Conservation (phyloP, 2,797 vertebrate species). For the Fratercula arctica region DNA sequence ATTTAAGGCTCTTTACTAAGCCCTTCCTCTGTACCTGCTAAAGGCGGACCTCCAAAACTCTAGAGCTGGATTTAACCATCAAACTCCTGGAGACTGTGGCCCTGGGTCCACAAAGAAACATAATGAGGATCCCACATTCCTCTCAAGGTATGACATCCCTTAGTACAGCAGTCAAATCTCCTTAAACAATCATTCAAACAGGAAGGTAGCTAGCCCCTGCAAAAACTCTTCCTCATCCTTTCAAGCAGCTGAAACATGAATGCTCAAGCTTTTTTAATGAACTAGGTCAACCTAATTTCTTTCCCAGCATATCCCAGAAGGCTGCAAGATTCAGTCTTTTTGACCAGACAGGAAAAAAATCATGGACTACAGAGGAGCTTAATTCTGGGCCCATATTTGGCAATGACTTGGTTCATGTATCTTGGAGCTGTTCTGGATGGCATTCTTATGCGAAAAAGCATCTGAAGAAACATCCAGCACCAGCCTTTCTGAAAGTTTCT, state of each 20-base stretch:
- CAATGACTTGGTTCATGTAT: fast-evolving
- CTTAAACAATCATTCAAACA: background rate
- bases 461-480: background rate
- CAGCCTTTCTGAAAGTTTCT: background rate
- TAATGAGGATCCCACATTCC: background rate
- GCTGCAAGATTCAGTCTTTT: background rate
- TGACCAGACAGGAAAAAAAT: background rate
- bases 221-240: background rate
- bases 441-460: background rate
- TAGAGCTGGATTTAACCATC: background rate
- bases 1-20: background rate
- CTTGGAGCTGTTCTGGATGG: background rate
- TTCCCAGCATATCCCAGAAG: background rate
- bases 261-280: background rate
- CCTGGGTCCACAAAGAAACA: background rate
- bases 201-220: background rate
- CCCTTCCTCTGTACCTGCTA: background rate
- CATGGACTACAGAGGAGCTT: background rate
- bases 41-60: background rate
- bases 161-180: background rate
- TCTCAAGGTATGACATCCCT: background rate
- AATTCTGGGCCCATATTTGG: background rate
- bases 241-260: background rate
- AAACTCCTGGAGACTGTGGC: background rate
- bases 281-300: background rate